Evolutionary conservation across 2,888 invertebrate species (phyloP).

Genomic region (Subacronicta megacephala): DNA sequence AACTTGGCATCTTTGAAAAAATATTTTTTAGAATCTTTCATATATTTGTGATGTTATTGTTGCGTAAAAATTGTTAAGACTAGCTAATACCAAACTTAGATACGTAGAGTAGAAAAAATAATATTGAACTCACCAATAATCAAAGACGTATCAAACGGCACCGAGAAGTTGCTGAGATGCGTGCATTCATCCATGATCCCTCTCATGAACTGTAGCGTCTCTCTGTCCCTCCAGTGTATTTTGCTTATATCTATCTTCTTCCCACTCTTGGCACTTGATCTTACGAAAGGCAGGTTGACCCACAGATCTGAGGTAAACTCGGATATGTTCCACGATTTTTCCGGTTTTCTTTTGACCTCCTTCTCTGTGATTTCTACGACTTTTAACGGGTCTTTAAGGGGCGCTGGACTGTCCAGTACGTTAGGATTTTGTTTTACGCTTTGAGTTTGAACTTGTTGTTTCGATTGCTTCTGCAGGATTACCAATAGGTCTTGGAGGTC

Average conservation of each 20-base stretch:
- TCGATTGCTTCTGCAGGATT: constrained; percentile 7
- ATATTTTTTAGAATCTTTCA: no score
- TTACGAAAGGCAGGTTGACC: constrained; percentile 78
- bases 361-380: constrained; percentile 34
- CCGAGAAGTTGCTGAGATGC: constrained; percentile 97
- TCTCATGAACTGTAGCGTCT: constrained; percentile 97
- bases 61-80: no score
- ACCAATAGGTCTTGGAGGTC: constrained; percentile 20
- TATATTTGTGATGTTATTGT: no score
- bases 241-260: constrained; percentile 89
- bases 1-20: neutral
- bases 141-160: constrained; percentile 95
- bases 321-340: constrained; percentile 78
- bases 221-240: constrained; percentile 93
- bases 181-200: constrained; percentile 99
- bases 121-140: constrained; percentile 90
- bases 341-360: constrained; percentile 50
- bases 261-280: constrained; percentile 58
- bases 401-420: neutral
- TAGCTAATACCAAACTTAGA: no score
- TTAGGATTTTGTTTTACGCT: neutral
- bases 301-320: constrained; percentile 79
- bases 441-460: constrained; percentile 4
- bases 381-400: constrained; percentile 18
- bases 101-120: neutral